phyloP scores from a whole-genome alignment of 1,140 invertebrate species.

The Drosophila baimaii region DNA sequence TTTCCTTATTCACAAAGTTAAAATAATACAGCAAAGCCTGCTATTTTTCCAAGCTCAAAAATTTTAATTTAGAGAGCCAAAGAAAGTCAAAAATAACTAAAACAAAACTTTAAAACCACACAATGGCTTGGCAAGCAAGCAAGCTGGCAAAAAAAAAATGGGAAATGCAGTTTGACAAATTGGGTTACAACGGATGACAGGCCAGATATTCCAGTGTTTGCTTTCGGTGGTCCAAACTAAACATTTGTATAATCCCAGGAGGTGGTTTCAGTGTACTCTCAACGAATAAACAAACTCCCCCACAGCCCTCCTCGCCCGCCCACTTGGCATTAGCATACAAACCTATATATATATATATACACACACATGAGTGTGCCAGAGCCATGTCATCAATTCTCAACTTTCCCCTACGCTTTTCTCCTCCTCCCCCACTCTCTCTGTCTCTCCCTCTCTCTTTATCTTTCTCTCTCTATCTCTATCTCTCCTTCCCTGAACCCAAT shows the following conservation, averaged over 20 bases:
- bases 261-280: constrained; percentile 35
- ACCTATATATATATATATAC: constrained; percentile 5
- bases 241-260: constrained; percentile 27
- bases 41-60: neutral
- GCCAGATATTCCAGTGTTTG: constrained; percentile 23
- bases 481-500: neutral
- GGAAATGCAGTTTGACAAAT: constrained; percentile 19
- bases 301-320: constrained; percentile 1
- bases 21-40: neutral
- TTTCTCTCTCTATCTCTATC: neutral
- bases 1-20: neutral
- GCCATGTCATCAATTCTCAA: constrained; percentile 48
- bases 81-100: neutral
- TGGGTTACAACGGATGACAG: constrained; percentile 15
- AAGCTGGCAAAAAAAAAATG: neutral
- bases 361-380: constrained; percentile 30
- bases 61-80: neutral
- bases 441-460: neutral
- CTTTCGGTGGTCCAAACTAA: constrained; percentile 23
- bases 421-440: too few species aligned
- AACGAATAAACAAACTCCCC: constrained; percentile 34
- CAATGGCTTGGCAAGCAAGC: neutral
- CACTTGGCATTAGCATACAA: constrained; percentile 37
- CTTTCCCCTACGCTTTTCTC: constrained; percentile 12
- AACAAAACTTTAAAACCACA: constrained; percentile 11